These are phyloP conservation scores for Drosophila suzukii DNA, from an alignment of 1,140 invertebrate species.

Conservation along the genomic window DNA sequence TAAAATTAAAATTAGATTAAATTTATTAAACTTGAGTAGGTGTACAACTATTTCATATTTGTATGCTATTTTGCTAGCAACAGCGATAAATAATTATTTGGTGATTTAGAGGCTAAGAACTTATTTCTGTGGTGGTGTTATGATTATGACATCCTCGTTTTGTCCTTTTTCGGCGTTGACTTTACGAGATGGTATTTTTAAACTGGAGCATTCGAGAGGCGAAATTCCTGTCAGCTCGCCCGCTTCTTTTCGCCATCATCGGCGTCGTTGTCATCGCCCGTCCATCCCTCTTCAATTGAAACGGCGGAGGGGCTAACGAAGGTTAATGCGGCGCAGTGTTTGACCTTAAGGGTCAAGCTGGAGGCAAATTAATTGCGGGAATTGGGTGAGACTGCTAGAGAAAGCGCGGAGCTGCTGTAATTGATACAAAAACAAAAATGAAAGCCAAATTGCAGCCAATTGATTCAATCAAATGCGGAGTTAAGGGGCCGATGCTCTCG, in stretches of 20 bases:
- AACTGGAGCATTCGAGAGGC: conserved; percentile 43
- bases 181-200: conserved; percentile 38
- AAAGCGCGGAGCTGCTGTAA: conserved; percentile 48
- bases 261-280: conserved; percentile 1
- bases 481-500: conserved; percentile 41
- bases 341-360: conserved; percentile 75
- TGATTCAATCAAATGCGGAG: conserved; percentile 60
- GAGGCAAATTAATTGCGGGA: conserved; percentile 77
- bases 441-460: conserved; percentile 67
- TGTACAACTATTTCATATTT: too few relatives aligned
- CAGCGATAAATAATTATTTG: too few relatives aligned
- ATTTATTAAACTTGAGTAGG: too few relatives aligned
- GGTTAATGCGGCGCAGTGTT: conserved; percentile 80
- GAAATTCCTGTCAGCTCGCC: conserved; percentile 29
- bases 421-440: conserved; percentile 49
- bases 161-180: conserved; percentile 26
- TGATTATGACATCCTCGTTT: neutral
- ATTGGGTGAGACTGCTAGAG: conserved; percentile 49
- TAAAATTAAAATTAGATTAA: too few relatives aligned
- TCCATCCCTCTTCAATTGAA: conserved; percentile 51
- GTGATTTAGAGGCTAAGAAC: too few relatives aligned
- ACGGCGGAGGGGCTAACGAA: conserved; percentile 71
- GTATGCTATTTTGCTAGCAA: too few relatives aligned
- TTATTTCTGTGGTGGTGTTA: too few relatives aligned
- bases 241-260: conserved; percentile 6